Base-by-base conservation (phyloP, 2,888 invertebrate species). In the Drosophila paucipuncta region DNA sequence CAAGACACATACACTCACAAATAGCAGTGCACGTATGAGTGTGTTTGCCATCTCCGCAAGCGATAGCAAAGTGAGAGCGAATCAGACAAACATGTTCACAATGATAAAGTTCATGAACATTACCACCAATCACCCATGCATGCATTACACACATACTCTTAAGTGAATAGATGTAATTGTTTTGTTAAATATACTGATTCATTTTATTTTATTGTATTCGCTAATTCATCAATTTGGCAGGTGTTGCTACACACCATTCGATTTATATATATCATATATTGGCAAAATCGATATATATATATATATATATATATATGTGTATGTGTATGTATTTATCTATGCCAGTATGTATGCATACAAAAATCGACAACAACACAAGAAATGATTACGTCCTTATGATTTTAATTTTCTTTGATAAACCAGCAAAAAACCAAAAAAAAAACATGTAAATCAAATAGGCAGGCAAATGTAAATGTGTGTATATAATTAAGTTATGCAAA, bases 41-140 rank as follows among this genome's bases (percentile, higher is more conserved):
- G 49, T 61, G n/a, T 61, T 31, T 53, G 49, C 60, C 58, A 73
- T 73, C 67, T 52, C 52, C 58, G 22, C 33, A 31, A 39, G 41
- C 66, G 63, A 80, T 75, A 72, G 73, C 63, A 61, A 73, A 76
- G 83, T 71, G 71, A 85, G 68, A 77, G 77, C 72, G 49, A 53
- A 50, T 70, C 53, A 52, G 22, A 37, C 6, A 28, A 65, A 28
- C 28, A 50, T 35, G 43, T n/a, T 43, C 18, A 22, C 50, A 16
- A 60, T 55, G 41, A n/a, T 37, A 16, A 54, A 37, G 78, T 73
- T 81, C 78, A 77, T 77, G 64, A 67, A 82, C 63, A 82, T 68
- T 73, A 72, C 76, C 43, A 66, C 55, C 11, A 25, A 54, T n/a
- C n/a, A n/a, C 6, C 7, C 37, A 22, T 7, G 7, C 13, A 47